Percentiles rank a stretch among this genome's conserved stretches.
Evolutionary conservation across 2,797 vertebrate species (phyloP).

Genomic region (Sebastes reedi): DNA sequence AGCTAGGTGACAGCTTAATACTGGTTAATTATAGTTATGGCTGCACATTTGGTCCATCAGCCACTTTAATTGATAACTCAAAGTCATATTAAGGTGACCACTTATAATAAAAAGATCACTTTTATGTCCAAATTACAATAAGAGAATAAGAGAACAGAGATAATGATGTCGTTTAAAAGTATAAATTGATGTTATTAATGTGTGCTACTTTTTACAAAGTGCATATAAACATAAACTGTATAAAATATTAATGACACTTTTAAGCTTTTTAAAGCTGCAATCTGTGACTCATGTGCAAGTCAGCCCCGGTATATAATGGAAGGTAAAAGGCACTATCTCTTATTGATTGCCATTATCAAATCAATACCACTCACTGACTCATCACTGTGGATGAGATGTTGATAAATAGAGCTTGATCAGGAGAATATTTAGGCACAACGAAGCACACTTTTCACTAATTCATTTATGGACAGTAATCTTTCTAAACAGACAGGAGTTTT

Average conservation of each 20-base stretch:
- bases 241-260: slow-evolving; percentile 6
- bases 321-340: background rate
- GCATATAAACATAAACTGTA: background rate
- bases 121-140: background rate
- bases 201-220: background rate
- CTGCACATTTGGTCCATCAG: background rate
- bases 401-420: background rate
- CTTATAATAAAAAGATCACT: background rate
- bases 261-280: background rate
- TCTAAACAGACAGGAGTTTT: background rate
- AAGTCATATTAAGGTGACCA: background rate
- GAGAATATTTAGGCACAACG: too few species aligned
- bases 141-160: background rate
- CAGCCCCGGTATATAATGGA: background rate
- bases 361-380: background rate
- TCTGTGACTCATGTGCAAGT: background rate
- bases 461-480: background rate
- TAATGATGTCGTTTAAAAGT: background rate
- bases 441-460: too few species aligned
- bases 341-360: background rate
- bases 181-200: background rate
- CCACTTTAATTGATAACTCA: background rate
- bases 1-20: background rate
- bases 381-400: background rate
- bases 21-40: background rate